phyloP scores from a whole-genome alignment of 92 coral and sea anemone species.

The Porites evermanni region DNA sequence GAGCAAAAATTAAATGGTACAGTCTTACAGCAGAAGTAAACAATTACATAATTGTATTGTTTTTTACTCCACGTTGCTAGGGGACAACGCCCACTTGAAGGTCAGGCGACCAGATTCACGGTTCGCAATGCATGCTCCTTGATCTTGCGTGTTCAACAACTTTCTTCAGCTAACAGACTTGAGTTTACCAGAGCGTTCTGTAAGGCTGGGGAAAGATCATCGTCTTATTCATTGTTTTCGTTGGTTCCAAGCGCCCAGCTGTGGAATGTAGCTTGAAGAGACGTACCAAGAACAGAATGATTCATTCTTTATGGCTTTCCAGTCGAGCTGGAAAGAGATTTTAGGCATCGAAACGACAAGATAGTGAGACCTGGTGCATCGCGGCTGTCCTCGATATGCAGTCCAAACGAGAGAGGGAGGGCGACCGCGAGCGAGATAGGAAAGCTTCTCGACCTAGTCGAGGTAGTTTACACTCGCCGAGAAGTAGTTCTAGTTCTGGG shows the following conservation, averaged over 20 bases:
- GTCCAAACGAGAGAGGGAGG: slow-evolving; percentile 84
- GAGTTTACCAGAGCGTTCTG: neutral
- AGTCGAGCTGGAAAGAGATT: slow-evolving; percentile 60
- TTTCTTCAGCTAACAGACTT: slow-evolving; percentile 47
- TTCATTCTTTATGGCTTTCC: slow-evolving; percentile 42
- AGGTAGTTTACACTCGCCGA: slow-evolving; percentile 82
- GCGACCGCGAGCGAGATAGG: slow-evolving; percentile 77
- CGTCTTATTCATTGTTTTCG: slow-evolving; percentile 5
- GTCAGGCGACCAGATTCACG: slow-evolving; percentile 67
- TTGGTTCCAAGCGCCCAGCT: neutral
- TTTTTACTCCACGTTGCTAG: slow-evolving; percentile 71
- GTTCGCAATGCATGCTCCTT: slow-evolving; percentile 73
- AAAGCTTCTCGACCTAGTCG: slow-evolving; percentile 77
- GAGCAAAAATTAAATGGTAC: too few species aligned
- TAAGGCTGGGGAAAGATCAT: slow-evolving; percentile 24
- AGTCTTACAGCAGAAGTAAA: too few species aligned
- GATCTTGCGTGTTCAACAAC: slow-evolving; percentile 76
- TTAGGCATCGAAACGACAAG: slow-evolving; percentile 40
- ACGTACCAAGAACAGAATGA: slow-evolving; percentile 35
- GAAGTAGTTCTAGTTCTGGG: slow-evolving; percentile 81
- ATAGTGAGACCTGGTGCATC: slow-evolving; percentile 33
- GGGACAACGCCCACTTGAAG: slow-evolving; percentile 92
- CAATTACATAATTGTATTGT: too few species aligned
- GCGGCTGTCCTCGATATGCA: slow-evolving; percentile 69
- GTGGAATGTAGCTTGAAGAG: slow-evolving; percentile 7